These are phyloP conservation scores for Paratilapia polleni DNA, from an alignment of 2,113 vertebrate genomes.

Conservation along the genomic window DNA sequence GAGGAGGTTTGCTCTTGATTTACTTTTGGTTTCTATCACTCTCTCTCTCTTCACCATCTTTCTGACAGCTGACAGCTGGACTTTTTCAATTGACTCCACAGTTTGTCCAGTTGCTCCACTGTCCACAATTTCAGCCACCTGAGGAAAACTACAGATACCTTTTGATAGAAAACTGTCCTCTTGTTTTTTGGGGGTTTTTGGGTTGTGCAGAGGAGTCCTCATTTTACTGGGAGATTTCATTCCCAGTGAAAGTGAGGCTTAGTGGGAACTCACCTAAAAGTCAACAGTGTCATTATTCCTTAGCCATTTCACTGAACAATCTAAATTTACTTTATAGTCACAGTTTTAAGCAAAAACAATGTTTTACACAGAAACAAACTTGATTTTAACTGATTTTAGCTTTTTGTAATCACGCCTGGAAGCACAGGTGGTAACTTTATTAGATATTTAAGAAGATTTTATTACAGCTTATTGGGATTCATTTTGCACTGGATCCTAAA, in stretches of 20 bases:
- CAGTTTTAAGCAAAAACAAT: neutral
- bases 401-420: neutral
- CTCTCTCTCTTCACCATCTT: neutral
- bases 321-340: neutral
- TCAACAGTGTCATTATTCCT: rapidly evolving
- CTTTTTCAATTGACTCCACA: too few relatives aligned
- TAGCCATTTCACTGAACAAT: neutral
- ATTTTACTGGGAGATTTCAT: too few relatives aligned
- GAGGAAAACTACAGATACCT: rapidly evolving
- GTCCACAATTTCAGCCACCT: neutral
- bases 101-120: too few relatives aligned
- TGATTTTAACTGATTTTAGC: neutral
- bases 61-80: too few relatives aligned
- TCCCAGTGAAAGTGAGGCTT: too few relatives aligned
- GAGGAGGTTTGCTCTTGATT: too few relatives aligned
- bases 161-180: too few relatives aligned
- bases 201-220: too few relatives aligned
- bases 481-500: too few relatives aligned
- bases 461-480: too few relatives aligned
- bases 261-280: neutral
- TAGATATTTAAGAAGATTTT: too few relatives aligned
- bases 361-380: neutral
- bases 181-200: too few relatives aligned
- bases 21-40: neutral
- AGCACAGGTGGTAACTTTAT: neutral